Conservation (phyloP, 2,113 vertebrate genomes). For the Apeltes quadracus region DNA sequence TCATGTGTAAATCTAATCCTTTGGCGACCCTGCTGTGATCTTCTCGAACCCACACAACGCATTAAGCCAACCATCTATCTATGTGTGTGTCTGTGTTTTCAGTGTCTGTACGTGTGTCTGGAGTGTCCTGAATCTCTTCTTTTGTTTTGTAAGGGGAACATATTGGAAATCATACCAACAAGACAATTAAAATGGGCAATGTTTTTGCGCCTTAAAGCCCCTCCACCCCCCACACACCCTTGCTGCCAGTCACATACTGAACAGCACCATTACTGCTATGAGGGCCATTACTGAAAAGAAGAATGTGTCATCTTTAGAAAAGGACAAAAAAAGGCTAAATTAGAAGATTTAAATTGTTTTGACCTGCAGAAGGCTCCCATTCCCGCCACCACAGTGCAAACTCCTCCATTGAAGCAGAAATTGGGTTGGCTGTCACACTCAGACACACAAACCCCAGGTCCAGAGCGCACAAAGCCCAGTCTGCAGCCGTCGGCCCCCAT, state of each 20-base stretch:
- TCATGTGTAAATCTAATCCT: slow-evolving; percentile 57
- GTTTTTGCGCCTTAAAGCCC: background rate
- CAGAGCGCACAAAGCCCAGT: slow-evolving; percentile 71
- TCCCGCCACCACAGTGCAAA: slow-evolving; percentile 73
- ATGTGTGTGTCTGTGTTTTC: slow-evolving; percentile 20
- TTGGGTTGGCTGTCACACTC: slow-evolving; percentile 72
- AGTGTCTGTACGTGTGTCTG: slow-evolving; percentile 13
- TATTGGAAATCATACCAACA: slow-evolving; percentile 26
- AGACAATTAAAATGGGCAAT: slow-evolving; percentile 21
- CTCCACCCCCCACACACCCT: background rate
- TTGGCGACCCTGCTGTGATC: slow-evolving; percentile 68
- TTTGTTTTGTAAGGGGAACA: slow-evolving; percentile 45
- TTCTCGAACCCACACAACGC: slow-evolving; percentile 56
- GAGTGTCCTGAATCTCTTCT: slow-evolving; percentile 53
- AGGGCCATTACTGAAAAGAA: too few relatives aligned
- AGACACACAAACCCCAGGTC: slow-evolving; percentile 69
- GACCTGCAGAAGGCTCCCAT: slow-evolving; percentile 77
- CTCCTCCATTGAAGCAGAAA: slow-evolving; percentile 76
- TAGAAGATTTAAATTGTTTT: background rate
- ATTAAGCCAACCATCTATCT: slow-evolving; percentile 61
- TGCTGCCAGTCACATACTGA: background rate
- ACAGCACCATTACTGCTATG: background rate
- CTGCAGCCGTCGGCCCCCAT: slow-evolving; percentile 66
- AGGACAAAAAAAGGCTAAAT: too few relatives aligned
- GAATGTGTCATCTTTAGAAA: too few relatives aligned